Evolutionary conservation across 2,888 invertebrate genomes (phyloP).

Genomic region (Calameuta pallipes): DNA sequence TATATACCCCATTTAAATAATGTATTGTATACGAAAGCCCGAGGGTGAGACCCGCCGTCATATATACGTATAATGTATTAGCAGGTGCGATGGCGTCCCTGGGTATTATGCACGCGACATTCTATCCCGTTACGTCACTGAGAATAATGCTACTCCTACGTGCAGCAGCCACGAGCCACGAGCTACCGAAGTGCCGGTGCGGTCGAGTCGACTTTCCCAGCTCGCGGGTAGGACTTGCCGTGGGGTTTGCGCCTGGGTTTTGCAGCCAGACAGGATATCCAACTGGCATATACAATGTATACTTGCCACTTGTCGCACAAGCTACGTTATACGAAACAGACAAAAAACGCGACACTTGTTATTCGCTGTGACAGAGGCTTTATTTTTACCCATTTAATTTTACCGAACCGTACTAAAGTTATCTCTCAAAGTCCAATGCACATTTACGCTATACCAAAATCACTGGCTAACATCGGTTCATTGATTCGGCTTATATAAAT

Average conservation of each 20-base stretch:
- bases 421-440: neutral
- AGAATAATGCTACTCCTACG: slow-evolving; percentile 6
- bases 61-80: slow-evolving; percentile 4
- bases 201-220: neutral
- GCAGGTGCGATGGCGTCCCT: slow-evolving; percentile 3
- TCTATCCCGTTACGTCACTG: neutral
- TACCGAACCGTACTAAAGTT: neutral
- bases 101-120: slow-evolving; percentile 7
- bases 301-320: too few species aligned
- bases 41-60: neutral
- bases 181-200: neutral
- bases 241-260: neutral
- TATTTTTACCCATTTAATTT: neutral
- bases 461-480: neutral
- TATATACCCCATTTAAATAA: neutral
- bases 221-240: too few species aligned
- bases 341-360: too few species aligned
- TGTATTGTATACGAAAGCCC: slow-evolving; percentile 1
- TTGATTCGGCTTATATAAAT: neutral
- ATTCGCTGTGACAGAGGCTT: neutral
- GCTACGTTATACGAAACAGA: too few species aligned
- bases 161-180: neutral
- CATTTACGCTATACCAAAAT: neutral
- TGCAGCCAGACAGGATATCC: neutral
- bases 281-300: neutral